These are phyloP conservation scores for Stercorarius parasiticus DNA, from an alignment of 2,113 vertebrate genomes.

Conservation along the genomic window DNA sequence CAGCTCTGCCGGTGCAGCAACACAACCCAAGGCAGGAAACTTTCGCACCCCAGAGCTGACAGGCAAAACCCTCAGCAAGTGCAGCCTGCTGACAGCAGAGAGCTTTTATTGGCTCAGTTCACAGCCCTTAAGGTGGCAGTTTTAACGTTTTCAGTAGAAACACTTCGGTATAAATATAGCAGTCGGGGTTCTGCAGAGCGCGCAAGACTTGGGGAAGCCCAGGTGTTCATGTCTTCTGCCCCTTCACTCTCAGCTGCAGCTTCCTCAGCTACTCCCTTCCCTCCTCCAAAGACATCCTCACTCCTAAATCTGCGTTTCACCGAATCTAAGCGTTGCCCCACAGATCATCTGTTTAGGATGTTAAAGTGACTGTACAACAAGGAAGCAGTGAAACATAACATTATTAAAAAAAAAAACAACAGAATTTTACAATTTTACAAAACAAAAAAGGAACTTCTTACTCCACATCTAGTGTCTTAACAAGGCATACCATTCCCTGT, in stretches of 20 bases:
- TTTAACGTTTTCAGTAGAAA: neutral
- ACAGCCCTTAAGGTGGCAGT: neutral
- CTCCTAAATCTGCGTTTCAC: neutral
- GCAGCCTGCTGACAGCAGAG: neutral
- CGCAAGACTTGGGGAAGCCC: neutral
- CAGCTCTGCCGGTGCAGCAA: fast-evolving
- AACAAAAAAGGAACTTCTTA: neutral
- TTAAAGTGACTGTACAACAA: neutral
- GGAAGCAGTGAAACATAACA: neutral
- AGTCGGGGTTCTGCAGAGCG: neutral
- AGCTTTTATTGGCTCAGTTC: neutral
- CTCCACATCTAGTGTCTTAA: neutral
- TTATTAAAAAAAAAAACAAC: neutral
- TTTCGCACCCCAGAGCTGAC: fast-evolving
- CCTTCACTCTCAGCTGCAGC: neutral
- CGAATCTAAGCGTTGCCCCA: neutral
- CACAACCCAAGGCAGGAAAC: neutral
- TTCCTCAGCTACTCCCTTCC: neutral
- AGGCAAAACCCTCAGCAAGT: neutral
- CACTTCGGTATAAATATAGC: neutral
- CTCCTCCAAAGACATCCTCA: neutral
- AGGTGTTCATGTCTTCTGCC: neutral
- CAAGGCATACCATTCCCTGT: neutral
- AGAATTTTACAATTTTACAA: neutral
- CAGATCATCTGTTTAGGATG: neutral